Percentiles rank a stretch among this genome's conserved stretches.
Evolutionary conservation across 1,140 invertebrate genomes (phyloP).

Genomic region (Drosophila repleta): DNA sequence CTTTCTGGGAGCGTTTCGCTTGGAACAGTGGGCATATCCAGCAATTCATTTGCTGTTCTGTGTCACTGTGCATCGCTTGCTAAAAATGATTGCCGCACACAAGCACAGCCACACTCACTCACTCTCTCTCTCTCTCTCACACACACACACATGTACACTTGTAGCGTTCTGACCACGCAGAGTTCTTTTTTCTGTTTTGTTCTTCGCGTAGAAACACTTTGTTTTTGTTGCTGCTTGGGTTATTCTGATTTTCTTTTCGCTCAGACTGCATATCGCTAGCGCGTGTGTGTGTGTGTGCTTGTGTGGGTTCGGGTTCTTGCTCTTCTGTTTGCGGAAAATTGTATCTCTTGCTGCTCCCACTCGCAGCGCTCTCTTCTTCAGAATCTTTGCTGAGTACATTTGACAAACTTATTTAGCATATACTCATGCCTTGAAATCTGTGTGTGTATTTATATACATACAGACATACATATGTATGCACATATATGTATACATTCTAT

Average conservation of each 20-base stretch:
- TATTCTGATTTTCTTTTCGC: constrained; percentile 73
- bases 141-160: constrained; percentile 33
- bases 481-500: constrained; percentile 8
- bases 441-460: constrained; percentile 4
- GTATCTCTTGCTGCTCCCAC: constrained; percentile 52
- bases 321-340: constrained; percentile 44
- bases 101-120: constrained; percentile 32
- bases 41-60: constrained; percentile 20
- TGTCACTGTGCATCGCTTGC: constrained; percentile 64
- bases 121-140: neutral
- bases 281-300: too few relatives aligned
- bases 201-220: constrained; percentile 61
- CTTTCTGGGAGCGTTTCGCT: constrained; percentile 54
- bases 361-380: constrained; percentile 32
- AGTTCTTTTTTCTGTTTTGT: constrained; percentile 58
- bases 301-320: constrained; percentile 30
- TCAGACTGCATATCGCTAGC: constrained; percentile 42
- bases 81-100: constrained; percentile 70
- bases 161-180: constrained; percentile 65
- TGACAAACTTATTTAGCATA: constrained; percentile 38
- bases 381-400: constrained; percentile 42
- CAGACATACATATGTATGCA: too few relatives aligned
- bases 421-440: constrained; percentile 7
- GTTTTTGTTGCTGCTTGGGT: constrained; percentile 69
- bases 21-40: constrained; percentile 57